These are phyloP conservation scores for Etia nguti DNA, from an alignment of 2,113 vertebrate genomes.

Conservation along the genomic window DNA sequence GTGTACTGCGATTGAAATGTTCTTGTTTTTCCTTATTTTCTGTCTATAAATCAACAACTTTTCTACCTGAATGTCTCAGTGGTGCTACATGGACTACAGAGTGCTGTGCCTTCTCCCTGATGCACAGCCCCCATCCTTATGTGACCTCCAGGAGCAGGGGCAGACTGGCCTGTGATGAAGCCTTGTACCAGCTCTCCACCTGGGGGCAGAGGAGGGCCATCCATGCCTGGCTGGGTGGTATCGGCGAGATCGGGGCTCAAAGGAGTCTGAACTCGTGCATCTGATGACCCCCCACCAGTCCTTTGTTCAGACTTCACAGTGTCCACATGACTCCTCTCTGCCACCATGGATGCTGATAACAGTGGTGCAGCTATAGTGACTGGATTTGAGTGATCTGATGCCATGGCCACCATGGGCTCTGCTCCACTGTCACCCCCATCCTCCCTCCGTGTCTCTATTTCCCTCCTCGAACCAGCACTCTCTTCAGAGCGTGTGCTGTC, in stretches of 20 bases:
- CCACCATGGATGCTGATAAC: not conserved
- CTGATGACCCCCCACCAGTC: constrained; percentile 1
- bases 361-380: constrained; percentile 5
- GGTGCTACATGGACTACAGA: constrained; percentile 86
- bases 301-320: constrained; percentile 47
- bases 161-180: not conserved
- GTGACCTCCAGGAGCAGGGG: constrained; percentile 9
- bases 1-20: not conserved
- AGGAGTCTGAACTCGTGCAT: constrained; percentile 33
- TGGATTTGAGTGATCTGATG: not conserved
- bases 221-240: constrained; percentile 89
- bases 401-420: not conserved
- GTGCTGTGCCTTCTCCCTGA: constrained; percentile 53
- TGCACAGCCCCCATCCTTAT: constrained; percentile 3
- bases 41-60: not conserved
- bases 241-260: constrained; percentile 77
- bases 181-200: constrained; percentile 29
- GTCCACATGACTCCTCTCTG: constrained; percentile 27
- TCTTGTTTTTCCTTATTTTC: not conserved
- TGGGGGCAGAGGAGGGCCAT: constrained; percentile 39
- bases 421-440: not conserved
- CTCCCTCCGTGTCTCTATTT: not conserved
- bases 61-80: constrained; percentile 73
- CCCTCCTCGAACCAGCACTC: constrained; percentile 62
- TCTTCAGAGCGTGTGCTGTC: constrained; percentile 93